phyloP scores from a whole-genome alignment of 2,888 invertebrate species.

The Phalangium opilio region DNA sequence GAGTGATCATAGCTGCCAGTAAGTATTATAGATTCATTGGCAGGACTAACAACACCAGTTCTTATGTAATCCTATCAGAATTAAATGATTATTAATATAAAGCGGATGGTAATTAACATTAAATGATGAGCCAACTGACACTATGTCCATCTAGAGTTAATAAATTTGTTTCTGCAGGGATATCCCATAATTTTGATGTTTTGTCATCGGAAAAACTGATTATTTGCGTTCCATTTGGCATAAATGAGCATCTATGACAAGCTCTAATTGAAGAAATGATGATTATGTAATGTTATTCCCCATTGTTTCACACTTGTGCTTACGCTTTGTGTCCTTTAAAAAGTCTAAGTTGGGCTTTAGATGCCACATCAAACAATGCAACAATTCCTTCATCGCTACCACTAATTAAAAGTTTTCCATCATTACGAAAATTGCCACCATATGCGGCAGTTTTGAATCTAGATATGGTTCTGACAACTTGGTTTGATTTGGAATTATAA shows the following conservation, averaged over 20 bases:
- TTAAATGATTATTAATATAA: too few species aligned
- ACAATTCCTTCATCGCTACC: conserved; percentile 79
- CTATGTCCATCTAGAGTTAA: background rate
- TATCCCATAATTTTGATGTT: conserved; percentile 74
- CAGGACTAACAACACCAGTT: conserved; percentile 62
- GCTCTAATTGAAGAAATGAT: conserved; percentile 32
- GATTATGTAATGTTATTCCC: too few species aligned
- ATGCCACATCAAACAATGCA: conserved; percentile 71
- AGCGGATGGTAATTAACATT: background rate
- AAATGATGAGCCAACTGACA: background rate
- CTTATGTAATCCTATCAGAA: conserved; percentile 34
- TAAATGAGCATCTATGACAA: conserved; percentile 69
- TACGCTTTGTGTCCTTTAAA: conserved; percentile 64
- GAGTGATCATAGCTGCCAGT: conserved; percentile 61
- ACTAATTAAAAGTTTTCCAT: conserved; percentile 64
- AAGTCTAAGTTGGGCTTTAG: conserved; percentile 61
- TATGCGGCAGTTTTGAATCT: conserved; percentile 59
- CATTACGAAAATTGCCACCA: conserved; percentile 64
- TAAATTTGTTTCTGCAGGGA: conserved; percentile 36
- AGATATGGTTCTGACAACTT: conserved; percentile 63
- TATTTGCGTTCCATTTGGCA: conserved; percentile 57
- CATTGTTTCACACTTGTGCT: too few species aligned
- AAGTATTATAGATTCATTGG: conserved; percentile 55
- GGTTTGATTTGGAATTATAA: conserved; percentile 70
- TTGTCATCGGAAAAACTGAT: conserved; percentile 85